A percentile compares a stretch with the other conserved stretches of the same genome.
phyloP scores from a whole-genome alignment of 1,140 invertebrate species.

The Neelides sp. region DNA sequence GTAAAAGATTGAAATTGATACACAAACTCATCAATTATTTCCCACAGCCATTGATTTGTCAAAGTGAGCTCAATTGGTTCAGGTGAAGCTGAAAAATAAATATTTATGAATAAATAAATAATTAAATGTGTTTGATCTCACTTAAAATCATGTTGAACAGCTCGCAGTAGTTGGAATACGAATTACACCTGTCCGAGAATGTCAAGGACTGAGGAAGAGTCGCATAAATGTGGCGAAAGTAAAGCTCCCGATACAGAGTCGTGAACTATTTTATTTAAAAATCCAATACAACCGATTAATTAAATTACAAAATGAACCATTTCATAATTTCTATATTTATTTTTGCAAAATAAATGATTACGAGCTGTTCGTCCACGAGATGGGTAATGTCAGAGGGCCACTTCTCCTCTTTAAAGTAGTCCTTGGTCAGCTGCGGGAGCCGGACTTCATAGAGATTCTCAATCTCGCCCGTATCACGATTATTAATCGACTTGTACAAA shows the following conservation, averaged over 20 bases:
- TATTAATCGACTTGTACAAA: constrained; percentile 29
- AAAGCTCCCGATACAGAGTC: constrained; percentile 93
- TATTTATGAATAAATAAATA: constrained; percentile 7
- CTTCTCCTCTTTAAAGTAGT: constrained; percentile 30
- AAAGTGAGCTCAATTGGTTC: constrained; percentile 81
- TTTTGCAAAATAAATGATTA: too few relatives aligned
- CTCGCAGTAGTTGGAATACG: constrained; percentile 96
- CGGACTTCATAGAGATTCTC: constrained; percentile 31
- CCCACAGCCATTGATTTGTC: constrained; percentile 99
- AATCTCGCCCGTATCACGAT: constrained; percentile 27
- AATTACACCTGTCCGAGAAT: constrained; percentile 81
- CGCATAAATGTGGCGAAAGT: constrained; percentile 94
- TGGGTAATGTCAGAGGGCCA: constrained; percentile 25
- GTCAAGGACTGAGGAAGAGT: constrained; percentile 69
- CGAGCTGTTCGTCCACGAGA: constrained; percentile 26
- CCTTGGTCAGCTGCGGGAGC: constrained; percentile 27
- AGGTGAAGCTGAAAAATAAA: constrained; percentile 48
- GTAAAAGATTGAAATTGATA: constrained; percentile 93
- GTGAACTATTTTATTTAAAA: constrained; percentile 48
- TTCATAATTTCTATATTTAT: neutral
- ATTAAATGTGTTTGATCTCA: constrained; percentile 34
- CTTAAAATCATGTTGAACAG: constrained; percentile 91
- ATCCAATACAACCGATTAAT: neutral
- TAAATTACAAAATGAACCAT: constrained; percentile 1
- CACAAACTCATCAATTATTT: constrained; percentile 94